Conservation (phyloP, 2,797 vertebrate genomes). For the Enteromius mattozi region DNA sequence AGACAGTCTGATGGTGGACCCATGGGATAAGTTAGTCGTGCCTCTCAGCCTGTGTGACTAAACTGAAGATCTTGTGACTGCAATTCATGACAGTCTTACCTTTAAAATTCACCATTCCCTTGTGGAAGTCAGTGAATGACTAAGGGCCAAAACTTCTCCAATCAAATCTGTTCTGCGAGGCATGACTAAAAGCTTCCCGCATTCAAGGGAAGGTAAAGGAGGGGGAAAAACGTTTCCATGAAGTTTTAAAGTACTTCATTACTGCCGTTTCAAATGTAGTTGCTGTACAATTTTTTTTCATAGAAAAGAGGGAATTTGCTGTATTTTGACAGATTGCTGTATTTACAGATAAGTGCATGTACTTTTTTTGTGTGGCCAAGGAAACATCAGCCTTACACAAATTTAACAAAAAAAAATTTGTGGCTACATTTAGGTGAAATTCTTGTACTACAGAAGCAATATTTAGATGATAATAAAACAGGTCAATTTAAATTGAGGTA, state of each 20-base stretch:
- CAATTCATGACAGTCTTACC: constrained; percentile 58
- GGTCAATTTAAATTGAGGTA: background rate
- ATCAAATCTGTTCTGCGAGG: constrained; percentile 71
- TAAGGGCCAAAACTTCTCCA: constrained; percentile 62
- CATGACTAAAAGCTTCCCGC: constrained; percentile 58
- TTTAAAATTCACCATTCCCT: constrained; percentile 56
- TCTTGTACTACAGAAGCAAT: background rate
- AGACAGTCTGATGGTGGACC: constrained; percentile 54
- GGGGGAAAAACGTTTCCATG: constrained; percentile 36
- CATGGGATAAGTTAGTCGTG: constrained; percentile 56
- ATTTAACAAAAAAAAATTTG: no score
- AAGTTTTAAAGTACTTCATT: constrained; percentile 40
- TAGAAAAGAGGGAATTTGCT: constrained; percentile 51
- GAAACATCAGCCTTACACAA: background rate
- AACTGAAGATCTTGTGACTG: constrained; percentile 50
- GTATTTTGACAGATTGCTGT: background rate
- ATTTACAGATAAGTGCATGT: background rate
- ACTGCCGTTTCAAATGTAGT: constrained; percentile 33
- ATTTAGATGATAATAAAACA: background rate
- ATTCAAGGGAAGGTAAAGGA: constrained; percentile 36
- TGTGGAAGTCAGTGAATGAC: constrained; percentile 56
- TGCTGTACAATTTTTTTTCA: background rate
- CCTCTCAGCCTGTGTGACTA: constrained; percentile 53
- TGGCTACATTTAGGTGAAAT: background rate
- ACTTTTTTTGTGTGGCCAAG: background rate